Conservation (phyloP, 2,113 vertebrate genomes). For the Dromas ardeola region DNA sequence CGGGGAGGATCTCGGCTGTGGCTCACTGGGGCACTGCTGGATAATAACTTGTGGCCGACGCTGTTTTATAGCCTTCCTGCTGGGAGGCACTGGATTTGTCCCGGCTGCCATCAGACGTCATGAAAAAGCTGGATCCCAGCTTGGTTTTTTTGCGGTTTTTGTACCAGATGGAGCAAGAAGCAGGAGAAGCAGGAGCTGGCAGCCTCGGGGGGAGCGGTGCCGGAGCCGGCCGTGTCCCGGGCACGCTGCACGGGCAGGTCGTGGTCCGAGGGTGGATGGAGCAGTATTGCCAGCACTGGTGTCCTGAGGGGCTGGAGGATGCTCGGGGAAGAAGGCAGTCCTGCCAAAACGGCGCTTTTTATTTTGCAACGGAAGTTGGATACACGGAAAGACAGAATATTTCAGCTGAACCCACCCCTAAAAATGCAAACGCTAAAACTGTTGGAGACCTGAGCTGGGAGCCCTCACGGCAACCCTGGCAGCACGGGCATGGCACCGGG, state of each 20-base stretch:
- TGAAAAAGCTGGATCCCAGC: neutral
- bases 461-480: neutral
- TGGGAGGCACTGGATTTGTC: conserved; percentile 8
- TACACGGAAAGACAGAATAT: neutral
- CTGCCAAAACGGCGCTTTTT: neutral
- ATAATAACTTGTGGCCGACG: neutral
- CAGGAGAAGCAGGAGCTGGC: neutral
- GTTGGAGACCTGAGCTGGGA: neutral
- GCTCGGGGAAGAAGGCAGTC: neutral
- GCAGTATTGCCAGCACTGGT: neutral
- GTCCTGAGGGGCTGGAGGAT: neutral
- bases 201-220: neutral
- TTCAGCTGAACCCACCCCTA: neutral
- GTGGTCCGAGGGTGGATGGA: fast-evolving
- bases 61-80: neutral
- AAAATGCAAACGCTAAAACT: neutral
- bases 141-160: neutral
- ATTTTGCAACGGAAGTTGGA: neutral
- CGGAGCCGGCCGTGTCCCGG: neutral
- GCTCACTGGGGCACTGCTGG: neutral
- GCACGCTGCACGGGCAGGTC: neutral
- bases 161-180: neutral
- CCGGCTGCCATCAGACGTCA: neutral
- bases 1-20: neutral
- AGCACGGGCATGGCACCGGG: fast-evolving